A percentile compares a stretch with the other conserved stretches of the same genome.
These are phyloP conservation scores for Atrina japonica DNA, from an alignment of 2,888 invertebrate species.

Conservation along the genomic window DNA sequence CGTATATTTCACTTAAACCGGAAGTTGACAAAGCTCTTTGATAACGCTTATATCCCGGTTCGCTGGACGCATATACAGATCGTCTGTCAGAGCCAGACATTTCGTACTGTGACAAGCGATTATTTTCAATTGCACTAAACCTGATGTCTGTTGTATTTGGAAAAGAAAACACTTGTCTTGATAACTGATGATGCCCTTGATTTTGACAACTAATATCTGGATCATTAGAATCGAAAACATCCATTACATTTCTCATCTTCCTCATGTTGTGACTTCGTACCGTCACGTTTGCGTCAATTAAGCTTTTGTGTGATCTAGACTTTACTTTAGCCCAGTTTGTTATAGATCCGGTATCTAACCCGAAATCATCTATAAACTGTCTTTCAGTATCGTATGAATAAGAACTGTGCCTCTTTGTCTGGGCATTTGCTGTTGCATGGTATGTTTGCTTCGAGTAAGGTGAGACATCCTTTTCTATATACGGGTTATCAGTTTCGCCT, in stretches of 20 bases:
- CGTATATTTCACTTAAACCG: slow-evolving; percentile 64
- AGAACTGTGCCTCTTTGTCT: slow-evolving; percentile 10
- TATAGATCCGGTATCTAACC: slow-evolving; percentile 42
- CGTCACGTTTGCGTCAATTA: slow-evolving; percentile 71
- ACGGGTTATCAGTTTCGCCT: slow-evolving; percentile 7
- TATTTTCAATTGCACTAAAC: slow-evolving; percentile 39
- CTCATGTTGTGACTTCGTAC: slow-evolving; percentile 72
- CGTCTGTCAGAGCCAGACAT: slow-evolving; percentile 33
- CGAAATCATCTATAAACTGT: slow-evolving; percentile 52
- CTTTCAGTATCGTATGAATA: slow-evolving; percentile 28
- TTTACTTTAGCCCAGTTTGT: slow-evolving; percentile 52
- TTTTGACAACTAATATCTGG: slow-evolving; percentile 46
- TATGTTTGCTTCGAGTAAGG: slow-evolving; percentile 5
- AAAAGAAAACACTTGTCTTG: slow-evolving; percentile 27
- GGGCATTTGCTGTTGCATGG: slow-evolving; percentile 11
- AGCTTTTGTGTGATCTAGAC: slow-evolving; percentile 60
- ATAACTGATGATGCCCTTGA: slow-evolving; percentile 29
- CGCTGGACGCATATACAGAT: slow-evolving; percentile 64
- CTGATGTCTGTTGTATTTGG: slow-evolving; percentile 37
- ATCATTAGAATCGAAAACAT: slow-evolving; percentile 67
- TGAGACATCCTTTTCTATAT: not conserved
- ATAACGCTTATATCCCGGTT: slow-evolving; percentile 59
- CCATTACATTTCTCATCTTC: slow-evolving; percentile 63
- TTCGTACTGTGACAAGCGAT: slow-evolving; percentile 51
- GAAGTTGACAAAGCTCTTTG: slow-evolving; percentile 55